Conservation (phyloP, 1,140 invertebrate species). For the Spodoptera litura region DNA sequence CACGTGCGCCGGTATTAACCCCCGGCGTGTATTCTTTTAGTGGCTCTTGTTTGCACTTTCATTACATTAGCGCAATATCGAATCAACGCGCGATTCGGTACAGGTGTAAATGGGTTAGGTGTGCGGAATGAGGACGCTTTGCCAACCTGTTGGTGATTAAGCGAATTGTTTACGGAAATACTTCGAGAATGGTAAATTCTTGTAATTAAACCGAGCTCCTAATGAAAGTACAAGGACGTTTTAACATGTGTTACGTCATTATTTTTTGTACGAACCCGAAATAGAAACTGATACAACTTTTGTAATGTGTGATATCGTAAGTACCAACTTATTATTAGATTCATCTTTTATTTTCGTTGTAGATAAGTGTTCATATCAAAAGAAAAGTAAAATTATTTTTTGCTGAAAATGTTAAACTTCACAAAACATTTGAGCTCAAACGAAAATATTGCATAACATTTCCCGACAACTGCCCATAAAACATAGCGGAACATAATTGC, state of each 20-base stretch:
- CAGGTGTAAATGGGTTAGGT: slow-evolving; percentile 31
- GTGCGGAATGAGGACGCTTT: slow-evolving; percentile 10
- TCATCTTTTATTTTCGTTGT: too few relatives aligned
- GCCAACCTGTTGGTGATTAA: slow-evolving; percentile 26
- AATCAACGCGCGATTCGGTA: slow-evolving; percentile 50
- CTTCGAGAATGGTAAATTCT: slow-evolving; percentile 8
- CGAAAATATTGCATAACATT: background rate
- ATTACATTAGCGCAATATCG: slow-evolving; percentile 49
- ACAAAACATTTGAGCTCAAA: background rate
- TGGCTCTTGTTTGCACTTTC: slow-evolving; percentile 68
- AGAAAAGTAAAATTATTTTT: too few relatives aligned
- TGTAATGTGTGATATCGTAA: too few relatives aligned
- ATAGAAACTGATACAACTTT: too few relatives aligned
- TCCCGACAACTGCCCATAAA: slow-evolving; percentile 10
- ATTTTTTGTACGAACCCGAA: too few relatives aligned
- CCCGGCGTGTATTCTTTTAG: slow-evolving; percentile 69
- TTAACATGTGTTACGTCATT: too few relatives aligned
- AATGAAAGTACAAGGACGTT: background rate
- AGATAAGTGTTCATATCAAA: too few relatives aligned
- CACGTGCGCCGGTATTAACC: slow-evolving; percentile 76
- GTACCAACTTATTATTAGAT: too few relatives aligned
- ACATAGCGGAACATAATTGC: slow-evolving; percentile 41
- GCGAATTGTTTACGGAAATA: slow-evolving; percentile 13
- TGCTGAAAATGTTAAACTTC: too few relatives aligned
- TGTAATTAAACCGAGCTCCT: slow-evolving; percentile 4